Base-by-base conservation (phyloP, 1,140 invertebrate genomes). In the Drosophila pachea region DNA sequence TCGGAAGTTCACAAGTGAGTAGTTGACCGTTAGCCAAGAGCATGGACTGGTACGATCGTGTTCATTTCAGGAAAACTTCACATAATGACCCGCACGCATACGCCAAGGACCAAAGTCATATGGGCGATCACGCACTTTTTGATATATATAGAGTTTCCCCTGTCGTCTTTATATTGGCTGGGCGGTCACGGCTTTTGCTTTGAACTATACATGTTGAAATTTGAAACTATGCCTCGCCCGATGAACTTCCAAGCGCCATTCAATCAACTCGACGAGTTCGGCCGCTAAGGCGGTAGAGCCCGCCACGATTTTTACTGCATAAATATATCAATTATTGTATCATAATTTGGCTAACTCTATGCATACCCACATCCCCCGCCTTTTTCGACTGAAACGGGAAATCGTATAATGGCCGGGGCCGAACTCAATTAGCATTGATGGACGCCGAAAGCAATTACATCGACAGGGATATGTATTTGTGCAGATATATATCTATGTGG, bases 381-480 rank as follows among this genome's bases (percentile, higher is more conserved):
- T 16, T 32, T 36, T 16, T 32, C 32, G n/a, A 52, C 53, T 58
- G 43, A 65, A 38, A 36, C 31, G 12, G 65, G 79, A 84, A 84
- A 76, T 86, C 81, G 62, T 84, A 84, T 70, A 83, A 79, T 49
- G 40, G 47, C 38, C 35, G 31, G 40, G 22, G 56, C 12, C 58
- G 5, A 58, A 66, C 58, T 74, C 76, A 76, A 84, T 84, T 84
- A 86, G 56, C 32, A 54, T 29, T 61, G 55, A 33, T 49, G 58
- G 52, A 35, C 63, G 55, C 50, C 68, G 36, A 79, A 84, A 86
- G 79, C 79, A 84, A 84, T 84, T 84, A 79, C 56, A 31, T 42
- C 55, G 36, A 42, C 48, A 68, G 59, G 11, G 4, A 9, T 38
- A 38, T 38, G 11, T 38, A 38, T 38, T 11, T 38, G 11, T 38